Evolutionary conservation across 2,888 invertebrate species (phyloP).

Genomic region (Melanchra persicariae): DNA sequence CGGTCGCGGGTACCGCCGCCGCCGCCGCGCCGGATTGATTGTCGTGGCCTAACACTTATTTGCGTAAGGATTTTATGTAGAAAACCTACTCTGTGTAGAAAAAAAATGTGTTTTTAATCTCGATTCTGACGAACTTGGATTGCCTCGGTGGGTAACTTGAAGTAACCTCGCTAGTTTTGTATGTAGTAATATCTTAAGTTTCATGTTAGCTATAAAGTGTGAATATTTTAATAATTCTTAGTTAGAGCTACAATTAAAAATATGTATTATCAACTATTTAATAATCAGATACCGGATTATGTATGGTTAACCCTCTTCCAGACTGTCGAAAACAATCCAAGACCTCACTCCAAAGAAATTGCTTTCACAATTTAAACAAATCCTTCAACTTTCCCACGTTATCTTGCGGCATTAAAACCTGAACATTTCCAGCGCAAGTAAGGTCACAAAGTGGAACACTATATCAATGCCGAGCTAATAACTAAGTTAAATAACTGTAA

Average conservation of each 20-base stretch:
- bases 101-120: neutral
- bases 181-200: neutral
- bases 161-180: neutral
- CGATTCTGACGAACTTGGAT: neutral
- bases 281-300: neutral
- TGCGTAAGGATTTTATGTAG: slow-evolving; percentile 10
- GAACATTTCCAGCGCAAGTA: slow-evolving; percentile 22
- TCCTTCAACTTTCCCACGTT: neutral
- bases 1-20: neutral
- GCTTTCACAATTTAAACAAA: neutral
- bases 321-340: neutral
- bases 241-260: neutral
- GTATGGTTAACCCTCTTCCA: neutral
- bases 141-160: neutral
- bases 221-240: neutral
- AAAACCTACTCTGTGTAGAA: neutral
- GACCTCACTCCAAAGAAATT: neutral
- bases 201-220: neutral
- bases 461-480: slow-evolving; percentile 62
- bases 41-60: slow-evolving; percentile 1
- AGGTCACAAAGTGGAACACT: slow-evolving; percentile 56
- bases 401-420: slow-evolving; percentile 7
- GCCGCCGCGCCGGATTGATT: slow-evolving; percentile 42
- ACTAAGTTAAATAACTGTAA: slow-evolving; percentile 62
- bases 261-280: neutral